Base-by-base conservation (phyloP, 2,113 vertebrate species). In the Cephalophus harveyi region DNA sequence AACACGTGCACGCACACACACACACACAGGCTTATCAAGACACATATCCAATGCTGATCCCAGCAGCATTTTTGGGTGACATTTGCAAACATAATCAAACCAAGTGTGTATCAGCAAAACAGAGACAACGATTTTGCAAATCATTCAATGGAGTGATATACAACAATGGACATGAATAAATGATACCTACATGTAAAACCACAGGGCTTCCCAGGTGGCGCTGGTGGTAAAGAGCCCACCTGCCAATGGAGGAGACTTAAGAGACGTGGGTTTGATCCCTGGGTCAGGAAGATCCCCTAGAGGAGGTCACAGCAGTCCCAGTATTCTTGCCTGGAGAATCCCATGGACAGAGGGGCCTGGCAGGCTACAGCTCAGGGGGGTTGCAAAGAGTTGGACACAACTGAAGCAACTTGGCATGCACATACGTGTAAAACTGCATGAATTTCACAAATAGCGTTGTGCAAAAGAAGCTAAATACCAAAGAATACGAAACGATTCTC, bases 1-100 rank as follows among this genome's bases (percentile, higher is more conserved):
- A 46, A 25, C 36, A 25, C 0, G 2, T 0, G 3, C 2, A 1
- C 27, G 7, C 60, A 48, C 0, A 4, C 3, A 5, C 33, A 21
- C 25, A 48, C 54, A 55, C 40, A 27, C 19, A 30, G 4, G 9
- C 52, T 62, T 23, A 76, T 54, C 46, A 16, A 71, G 40, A 86
- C 36, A 48, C 36, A 7, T 0, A 2, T 25, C 55, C 36, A 15
- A 55, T 3, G 21, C 14, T n/a, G 8, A 82, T 13, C 67, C 59
- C 2, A 76, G 74, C 33, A 36, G 67, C 27, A 43, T 25, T 59
- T 27, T 21, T 1, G 2, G 23, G 46, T 43, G 55, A 87, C 21
- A 67, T 19, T 67, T 46, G 33, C 60, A 33, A 96, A 91, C 54
- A 23, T 52, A 62, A 62, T 78, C 64, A 48, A 86, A 52, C 2